A percentile compares a stretch with the other conserved stretches of the same genome.
Evolutionary conservation across 2,888 invertebrate genomes (phyloP).

Genomic region (Caenorhabditis virilis): DNA sequence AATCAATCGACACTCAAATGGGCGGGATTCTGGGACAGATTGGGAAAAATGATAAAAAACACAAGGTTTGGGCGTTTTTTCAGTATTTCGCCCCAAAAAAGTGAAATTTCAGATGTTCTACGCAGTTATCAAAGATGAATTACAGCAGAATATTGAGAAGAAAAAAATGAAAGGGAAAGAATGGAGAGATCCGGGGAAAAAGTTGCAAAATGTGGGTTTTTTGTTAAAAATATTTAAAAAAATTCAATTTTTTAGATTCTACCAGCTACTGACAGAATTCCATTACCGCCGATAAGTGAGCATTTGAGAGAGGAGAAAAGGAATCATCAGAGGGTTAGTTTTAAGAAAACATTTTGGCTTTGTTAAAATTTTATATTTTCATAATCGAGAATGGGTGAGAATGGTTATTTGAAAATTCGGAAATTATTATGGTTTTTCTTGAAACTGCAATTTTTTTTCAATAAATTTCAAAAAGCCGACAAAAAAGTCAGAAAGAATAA

Average conservation of each 20-base stretch:
- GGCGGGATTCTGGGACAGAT: slow-evolving; percentile 49
- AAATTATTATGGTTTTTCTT: too few relatives aligned
- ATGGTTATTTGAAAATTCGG: slow-evolving; percentile 10
- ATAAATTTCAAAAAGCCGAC: background rate
- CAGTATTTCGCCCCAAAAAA: background rate
- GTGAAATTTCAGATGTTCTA: slow-evolving; percentile 30
- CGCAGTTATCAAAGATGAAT: slow-evolving; percentile 40
- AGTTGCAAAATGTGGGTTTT: slow-evolving; percentile 13
- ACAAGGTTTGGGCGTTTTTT: slow-evolving; percentile 29
- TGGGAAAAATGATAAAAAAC: slow-evolving; percentile 27
- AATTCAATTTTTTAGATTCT: slow-evolving; percentile 30
- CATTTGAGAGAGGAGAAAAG: slow-evolving; percentile 74
- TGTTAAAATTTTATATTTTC: too few relatives aligned
- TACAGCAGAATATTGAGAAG: slow-evolving; percentile 40
- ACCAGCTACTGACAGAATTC: slow-evolving; percentile 61
- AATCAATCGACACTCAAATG: slow-evolving; percentile 31
- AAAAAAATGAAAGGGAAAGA: slow-evolving; percentile 43
- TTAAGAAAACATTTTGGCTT: too few relatives aligned
- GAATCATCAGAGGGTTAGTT: slow-evolving; percentile 43
- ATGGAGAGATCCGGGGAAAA: slow-evolving; percentile 37
- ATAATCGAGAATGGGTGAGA: too few relatives aligned
- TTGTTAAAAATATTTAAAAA: background rate
- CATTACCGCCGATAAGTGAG: slow-evolving; percentile 76
- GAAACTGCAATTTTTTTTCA: too few relatives aligned
- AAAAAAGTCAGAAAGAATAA: background rate